Evolutionary conservation across 30 jellyfish, hydroid and myxozoan species (phyloP).

Genomic region (Catostylus mosaicus): DNA sequence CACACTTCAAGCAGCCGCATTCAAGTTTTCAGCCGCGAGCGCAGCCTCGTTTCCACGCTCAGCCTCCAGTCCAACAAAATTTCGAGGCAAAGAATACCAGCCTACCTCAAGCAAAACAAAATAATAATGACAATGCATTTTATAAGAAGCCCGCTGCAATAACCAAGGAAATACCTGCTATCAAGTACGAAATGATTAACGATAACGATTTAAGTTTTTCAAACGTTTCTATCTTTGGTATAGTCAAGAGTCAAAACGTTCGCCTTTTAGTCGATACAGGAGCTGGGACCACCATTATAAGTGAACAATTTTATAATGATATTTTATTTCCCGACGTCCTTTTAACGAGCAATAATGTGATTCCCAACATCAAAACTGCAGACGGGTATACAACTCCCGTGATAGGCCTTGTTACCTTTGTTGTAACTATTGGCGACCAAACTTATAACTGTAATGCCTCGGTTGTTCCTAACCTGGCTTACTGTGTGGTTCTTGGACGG

Average conservation of each 20-base stretch:
- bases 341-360: background rate
- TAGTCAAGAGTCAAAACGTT: background rate
- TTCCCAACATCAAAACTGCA: background rate
- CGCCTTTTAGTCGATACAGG: slow-evolving; percentile 18
- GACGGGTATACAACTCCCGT: slow-evolving; percentile 11
- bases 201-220: background rate
- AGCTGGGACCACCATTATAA: slow-evolving; percentile 8
- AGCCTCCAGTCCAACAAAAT: background rate
- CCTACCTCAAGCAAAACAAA: too few species aligned
- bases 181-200: background rate
- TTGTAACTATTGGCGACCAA: background rate
- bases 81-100: background rate
- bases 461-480: slow-evolving; percentile 18
- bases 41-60: background rate
- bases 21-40: background rate
- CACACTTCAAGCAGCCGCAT: background rate
- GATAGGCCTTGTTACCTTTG: background rate
- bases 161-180: background rate
- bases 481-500: slow-evolving; percentile 17
- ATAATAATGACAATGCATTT: too few species aligned
- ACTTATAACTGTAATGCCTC: slow-evolving; percentile 2
- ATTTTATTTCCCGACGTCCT: background rate
- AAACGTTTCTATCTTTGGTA: slow-evolving; percentile 7
- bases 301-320: slow-evolving; percentile 2
- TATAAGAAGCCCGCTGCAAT: too few species aligned